A percentile compares a stretch with the other conserved stretches of the same genome.
phyloP scores from a whole-genome alignment of 2,888 invertebrate genomes.

The Tipula unca region DNA sequence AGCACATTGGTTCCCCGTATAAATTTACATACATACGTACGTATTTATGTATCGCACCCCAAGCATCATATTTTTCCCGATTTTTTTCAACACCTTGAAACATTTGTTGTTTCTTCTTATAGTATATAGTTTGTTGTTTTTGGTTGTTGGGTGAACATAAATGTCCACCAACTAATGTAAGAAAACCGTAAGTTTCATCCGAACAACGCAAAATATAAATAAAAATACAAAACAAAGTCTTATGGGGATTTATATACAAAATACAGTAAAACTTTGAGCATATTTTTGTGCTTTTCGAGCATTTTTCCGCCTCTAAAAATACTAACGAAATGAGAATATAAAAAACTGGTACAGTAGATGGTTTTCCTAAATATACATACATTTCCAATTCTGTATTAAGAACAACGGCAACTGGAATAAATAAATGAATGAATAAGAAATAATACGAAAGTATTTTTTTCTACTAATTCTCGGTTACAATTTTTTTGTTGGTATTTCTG shows the following conservation, averaged over 20 bases:
- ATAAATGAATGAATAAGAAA: background rate
- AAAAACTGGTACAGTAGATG: background rate
- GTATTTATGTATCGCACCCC: background rate
- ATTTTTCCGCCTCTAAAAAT: background rate
- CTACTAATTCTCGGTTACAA: background rate
- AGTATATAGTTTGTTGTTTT: too few species aligned
- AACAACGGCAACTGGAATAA: background rate
- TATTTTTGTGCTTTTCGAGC: background rate
- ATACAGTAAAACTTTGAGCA: background rate
- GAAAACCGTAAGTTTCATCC: background rate
- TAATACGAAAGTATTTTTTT: background rate
- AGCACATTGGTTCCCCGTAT: too few species aligned
- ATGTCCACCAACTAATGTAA: too few species aligned
- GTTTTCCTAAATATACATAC: background rate
- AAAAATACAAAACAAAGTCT: background rate
- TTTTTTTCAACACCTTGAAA: background rate
- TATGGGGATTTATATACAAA: background rate
- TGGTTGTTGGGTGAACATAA: background rate
- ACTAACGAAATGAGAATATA: too few species aligned
- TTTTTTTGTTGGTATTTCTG: background rate
- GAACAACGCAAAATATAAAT: background rate
- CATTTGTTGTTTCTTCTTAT: background rate
- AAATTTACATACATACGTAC: too few species aligned
- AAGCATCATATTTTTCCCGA: background rate
- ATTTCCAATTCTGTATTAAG: background rate